These are phyloP conservation scores for Sycophaga agraensis DNA, from an alignment of 1,140 invertebrate genomes.

Conservation along the genomic window DNA sequence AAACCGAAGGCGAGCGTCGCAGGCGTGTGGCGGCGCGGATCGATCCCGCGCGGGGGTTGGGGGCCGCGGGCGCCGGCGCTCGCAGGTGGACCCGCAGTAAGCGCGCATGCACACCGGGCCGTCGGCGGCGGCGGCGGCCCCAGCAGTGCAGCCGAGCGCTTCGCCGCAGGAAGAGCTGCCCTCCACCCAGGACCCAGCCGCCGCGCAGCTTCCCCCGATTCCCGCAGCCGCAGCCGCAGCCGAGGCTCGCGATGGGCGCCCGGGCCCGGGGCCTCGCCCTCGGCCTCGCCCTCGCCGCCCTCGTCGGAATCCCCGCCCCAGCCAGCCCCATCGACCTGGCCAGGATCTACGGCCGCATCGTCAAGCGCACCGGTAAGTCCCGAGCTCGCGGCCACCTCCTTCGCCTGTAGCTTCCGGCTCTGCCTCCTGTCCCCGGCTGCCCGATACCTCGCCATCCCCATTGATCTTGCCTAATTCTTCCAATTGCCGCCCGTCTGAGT, in stretches of 20 bases:
- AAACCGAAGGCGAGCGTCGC: not conserved
- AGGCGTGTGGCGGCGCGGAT: not conserved
- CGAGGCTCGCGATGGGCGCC: not conserved
- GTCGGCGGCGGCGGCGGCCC: not conserved
- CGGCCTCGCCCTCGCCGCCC: slow-evolving; percentile 47
- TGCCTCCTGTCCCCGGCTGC: too few relatives aligned
- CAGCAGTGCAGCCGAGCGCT: not conserved
- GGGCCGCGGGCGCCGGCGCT: not conserved
- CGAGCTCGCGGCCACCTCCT: too few relatives aligned
- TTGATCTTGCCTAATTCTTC: too few relatives aligned
- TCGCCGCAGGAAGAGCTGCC: not conserved
- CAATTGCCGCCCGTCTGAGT: too few relatives aligned
- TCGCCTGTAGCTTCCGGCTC: too few relatives aligned
- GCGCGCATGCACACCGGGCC: not conserved
- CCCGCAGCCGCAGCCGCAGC: too few relatives aligned
- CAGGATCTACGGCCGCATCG: slow-evolving; percentile 66
- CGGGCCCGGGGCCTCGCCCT: slow-evolving; percentile 28
- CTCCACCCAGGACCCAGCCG: too few relatives aligned
- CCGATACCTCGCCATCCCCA: too few relatives aligned
- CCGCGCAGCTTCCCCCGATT: too few relatives aligned
- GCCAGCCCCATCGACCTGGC: slow-evolving; percentile 68
- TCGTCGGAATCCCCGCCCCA: slow-evolving; percentile 56
- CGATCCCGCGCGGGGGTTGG: not conserved
- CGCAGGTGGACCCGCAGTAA: not conserved
- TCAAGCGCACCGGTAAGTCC: slow-evolving; percentile 66